A percentile compares a stretch with the other conserved stretches of the same genome.
Evolutionary conservation across 2,113 vertebrate genomes (phyloP).

Genomic region (Propithecus coquereli): DNA sequence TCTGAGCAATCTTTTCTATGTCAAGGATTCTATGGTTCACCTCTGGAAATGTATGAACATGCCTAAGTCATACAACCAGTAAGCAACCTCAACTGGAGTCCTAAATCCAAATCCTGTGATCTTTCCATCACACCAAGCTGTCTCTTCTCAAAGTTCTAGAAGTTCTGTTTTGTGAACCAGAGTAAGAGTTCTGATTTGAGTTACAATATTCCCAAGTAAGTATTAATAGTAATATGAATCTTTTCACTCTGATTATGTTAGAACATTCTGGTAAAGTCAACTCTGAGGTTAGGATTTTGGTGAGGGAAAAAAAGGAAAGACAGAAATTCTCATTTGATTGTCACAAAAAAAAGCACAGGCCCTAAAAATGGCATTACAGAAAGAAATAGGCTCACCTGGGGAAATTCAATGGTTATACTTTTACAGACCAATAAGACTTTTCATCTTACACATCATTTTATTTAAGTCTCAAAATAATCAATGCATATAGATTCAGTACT

Average conservation of each 20-base stretch:
- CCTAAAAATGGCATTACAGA: conserved; percentile 15
- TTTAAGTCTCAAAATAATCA: conserved; percentile 1
- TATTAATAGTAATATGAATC: neutral
- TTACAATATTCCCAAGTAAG: neutral
- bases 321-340: conserved; percentile 33
- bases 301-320: neutral
- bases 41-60: neutral
- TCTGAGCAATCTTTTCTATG: neutral
- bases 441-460: neutral
- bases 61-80: neutral
- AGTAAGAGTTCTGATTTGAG: neutral
- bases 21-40: neutral
- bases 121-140: neutral
- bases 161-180: neutral
- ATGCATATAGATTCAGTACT: neutral
- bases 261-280: neutral
- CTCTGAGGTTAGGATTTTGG: neutral
- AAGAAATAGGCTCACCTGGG: neutral
- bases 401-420: neutral
- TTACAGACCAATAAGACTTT: neutral
- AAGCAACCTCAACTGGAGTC: neutral
- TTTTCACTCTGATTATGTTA: neutral
- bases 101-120: neutral
- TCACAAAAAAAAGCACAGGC: conserved; percentile 23
- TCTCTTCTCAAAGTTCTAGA: neutral